Percentiles rank a stretch among this genome's conserved stretches.
Evolutionary conservation across 2,797 vertebrate species (phyloP).

Genomic region (Betta splendens): DNA sequence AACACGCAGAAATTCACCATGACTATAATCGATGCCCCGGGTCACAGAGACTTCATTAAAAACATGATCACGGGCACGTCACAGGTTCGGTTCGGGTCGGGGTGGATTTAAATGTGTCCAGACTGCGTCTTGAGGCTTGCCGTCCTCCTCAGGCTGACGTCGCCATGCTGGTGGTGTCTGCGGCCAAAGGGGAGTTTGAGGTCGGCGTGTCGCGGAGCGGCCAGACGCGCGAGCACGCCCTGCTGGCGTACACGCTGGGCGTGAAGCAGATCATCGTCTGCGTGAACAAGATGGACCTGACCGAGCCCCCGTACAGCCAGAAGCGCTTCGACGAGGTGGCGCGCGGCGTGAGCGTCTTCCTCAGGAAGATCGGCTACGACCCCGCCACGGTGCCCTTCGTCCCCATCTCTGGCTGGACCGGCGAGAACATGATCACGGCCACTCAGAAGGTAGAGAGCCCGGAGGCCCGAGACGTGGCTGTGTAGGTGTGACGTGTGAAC

Average conservation of each 20-base stretch:
- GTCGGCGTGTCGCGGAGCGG: conserved; percentile 84
- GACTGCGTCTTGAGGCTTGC: rapidly evolving
- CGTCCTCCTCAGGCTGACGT: conserved; percentile 80
- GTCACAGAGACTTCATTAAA: conserved; percentile 87
- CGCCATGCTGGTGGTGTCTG: conserved; percentile 84
- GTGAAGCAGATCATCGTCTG: conserved; percentile 87
- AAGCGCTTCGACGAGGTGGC: conserved; percentile 83
- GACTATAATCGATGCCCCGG: conserved; percentile 86
- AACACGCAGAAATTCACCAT: conserved; percentile 82
- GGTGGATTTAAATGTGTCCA: too few relatives aligned
- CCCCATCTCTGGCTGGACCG: conserved; percentile 84
- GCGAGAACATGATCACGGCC: conserved; percentile 83
- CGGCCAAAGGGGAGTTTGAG: conserved; percentile 85
- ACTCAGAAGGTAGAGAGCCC: conserved; percentile 75
- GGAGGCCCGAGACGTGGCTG: neutral
- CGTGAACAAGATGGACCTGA: conserved; percentile 86
- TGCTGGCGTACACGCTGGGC: conserved; percentile 85
- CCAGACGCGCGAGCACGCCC: conserved; percentile 85
- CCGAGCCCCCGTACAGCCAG: conserved; percentile 83
- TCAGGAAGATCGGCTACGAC: conserved; percentile 85
- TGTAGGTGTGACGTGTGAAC: neutral
- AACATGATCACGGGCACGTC: conserved; percentile 89
- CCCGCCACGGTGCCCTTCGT: conserved; percentile 77
- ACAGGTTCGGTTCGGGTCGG: too few relatives aligned
- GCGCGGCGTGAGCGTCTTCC: conserved; percentile 76